phyloP scores from a whole-genome alignment of 2,797 vertebrate genomes.

The Danio choprae region DNA sequence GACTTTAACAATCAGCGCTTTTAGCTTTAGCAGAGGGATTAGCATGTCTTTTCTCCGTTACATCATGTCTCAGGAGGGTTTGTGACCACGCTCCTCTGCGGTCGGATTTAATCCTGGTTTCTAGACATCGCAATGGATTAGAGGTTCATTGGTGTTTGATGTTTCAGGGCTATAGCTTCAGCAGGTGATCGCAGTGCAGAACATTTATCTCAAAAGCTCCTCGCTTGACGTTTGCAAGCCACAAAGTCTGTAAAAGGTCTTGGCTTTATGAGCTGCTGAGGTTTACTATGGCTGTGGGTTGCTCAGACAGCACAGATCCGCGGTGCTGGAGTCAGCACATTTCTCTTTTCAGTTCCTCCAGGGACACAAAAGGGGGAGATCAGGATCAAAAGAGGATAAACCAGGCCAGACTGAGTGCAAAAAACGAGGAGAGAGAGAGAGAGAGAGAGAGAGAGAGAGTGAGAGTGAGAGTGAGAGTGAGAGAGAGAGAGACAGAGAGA shows the following conservation, averaged over 20 bases:
- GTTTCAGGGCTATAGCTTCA: conserved; percentile 15
- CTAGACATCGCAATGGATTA: conserved; percentile 33
- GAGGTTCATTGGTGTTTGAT: background rate
- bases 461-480: no score
- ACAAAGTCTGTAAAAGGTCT: conserved; percentile 40
- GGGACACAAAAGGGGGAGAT: conserved; percentile 52
- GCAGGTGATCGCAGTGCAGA: conserved; percentile 26
- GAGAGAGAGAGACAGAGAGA: no score
- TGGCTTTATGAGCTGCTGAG: conserved; percentile 68
- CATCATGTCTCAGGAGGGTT: conserved; percentile 36
- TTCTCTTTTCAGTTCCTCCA: conserved; percentile 66
- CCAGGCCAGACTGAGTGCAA: conserved; percentile 28
- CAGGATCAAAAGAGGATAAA: conserved; percentile 49
- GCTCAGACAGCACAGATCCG: conserved; percentile 33
- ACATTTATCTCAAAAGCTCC: conserved; percentile 8
- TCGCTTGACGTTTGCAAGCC: background rate
- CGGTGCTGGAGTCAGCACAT: conserved; percentile 73
- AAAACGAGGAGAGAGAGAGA: no score
- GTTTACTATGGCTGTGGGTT: background rate
- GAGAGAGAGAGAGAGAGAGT: no score
- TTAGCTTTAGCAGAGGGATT: conserved; percentile 22
- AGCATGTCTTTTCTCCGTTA: conserved; percentile 29
- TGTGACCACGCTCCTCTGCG: conserved; percentile 27
- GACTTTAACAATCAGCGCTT: conserved; percentile 25
- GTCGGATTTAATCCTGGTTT: conserved; percentile 8